phyloP scores from a whole-genome alignment of 1,140 invertebrate species.

The Drosophila sp. region DNA sequence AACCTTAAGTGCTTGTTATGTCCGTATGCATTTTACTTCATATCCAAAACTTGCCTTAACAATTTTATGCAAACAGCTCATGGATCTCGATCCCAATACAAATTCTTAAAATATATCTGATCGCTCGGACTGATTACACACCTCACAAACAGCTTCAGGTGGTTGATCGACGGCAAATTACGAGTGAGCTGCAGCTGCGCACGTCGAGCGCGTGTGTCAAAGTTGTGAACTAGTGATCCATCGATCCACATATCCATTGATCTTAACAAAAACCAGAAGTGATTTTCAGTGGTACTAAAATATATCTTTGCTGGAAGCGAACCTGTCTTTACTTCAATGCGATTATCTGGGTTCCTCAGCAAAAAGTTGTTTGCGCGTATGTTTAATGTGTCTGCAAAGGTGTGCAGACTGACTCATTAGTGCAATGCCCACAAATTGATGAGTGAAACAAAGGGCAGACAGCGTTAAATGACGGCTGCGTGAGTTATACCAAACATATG shows the following conservation, averaged over 20 bases:
- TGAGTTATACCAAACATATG: neutral
- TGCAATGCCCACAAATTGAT: constrained; percentile 4
- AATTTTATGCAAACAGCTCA: neutral
- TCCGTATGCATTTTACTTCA: constrained; percentile 45
- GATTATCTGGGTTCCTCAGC: constrained; percentile 51
- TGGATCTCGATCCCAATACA: neutral
- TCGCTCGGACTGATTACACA: constrained; percentile 63
- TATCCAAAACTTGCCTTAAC: neutral
- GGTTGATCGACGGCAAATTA: constrained; percentile 31
- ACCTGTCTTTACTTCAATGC: constrained; percentile 63
- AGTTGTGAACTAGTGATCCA: constrained; percentile 28
- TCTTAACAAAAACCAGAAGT: constrained; percentile 72
- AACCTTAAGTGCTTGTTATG: constrained; percentile 42
- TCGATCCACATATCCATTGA: constrained; percentile 15
- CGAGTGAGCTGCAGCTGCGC: constrained; percentile 52
- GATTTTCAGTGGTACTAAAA: constrained; percentile 62
- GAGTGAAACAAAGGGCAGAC: neutral
- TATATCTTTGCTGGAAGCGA: constrained; percentile 33
- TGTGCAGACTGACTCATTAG: constrained; percentile 68
- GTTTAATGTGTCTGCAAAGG: constrained; percentile 63
- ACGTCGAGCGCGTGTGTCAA: neutral
- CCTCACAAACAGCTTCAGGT: constrained; percentile 21
- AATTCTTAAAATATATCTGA: constrained; percentile 42
- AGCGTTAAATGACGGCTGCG: too few species aligned
- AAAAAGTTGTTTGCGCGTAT: constrained; percentile 16